Base-by-base conservation (phyloP, 2,797 vertebrate genomes). In the Aeoliscus strigatus region DNA sequence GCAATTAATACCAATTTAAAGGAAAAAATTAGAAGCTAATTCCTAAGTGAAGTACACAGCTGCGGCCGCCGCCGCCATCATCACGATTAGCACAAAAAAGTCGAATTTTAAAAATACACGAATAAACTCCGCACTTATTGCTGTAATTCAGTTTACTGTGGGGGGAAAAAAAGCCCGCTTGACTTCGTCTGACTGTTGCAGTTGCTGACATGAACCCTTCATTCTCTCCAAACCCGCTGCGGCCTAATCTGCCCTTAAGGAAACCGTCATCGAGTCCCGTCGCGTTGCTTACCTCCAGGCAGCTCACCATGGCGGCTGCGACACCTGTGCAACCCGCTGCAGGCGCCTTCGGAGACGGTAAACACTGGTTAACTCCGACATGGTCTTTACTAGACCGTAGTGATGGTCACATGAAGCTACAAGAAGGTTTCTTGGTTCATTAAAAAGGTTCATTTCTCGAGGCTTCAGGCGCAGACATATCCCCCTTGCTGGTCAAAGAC, bases 241-340 rank as follows among this genome's bases (percentile, higher is more conserved):
- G 55, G 11, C 85, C 84, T 0, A 84, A 80, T 60, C 37, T 64
- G 48, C 86, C 88, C 1, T 34, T 89, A 55, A 77, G 88, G 46
- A 84, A 80, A 43, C 87, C 87, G 0, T 72, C 53, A 0, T 68
- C 79, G 1, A 27, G 47, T 23, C 82, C 80, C 0, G 0, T 14
- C 5, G 1, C 2, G 0, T 6, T 12, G 2, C 1, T 16, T 5
- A 2, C 3, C 1, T 14, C 7, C 1, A 31, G 15, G 8, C 39
- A 1, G 0, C 4, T 12, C 36, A 1, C 9, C 9, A 3, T 1
- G 25, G 5, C 32, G 0, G 1, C 8, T 6, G 9, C 14, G 1
- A 2, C 31, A 7, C 27, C 33, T 13, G 30, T 29, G 1, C 14
- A 6, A 0, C 12, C 36, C 1, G 16, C n/a, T 2, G 0, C 27